Evolutionary conservation across 2,113 vertebrate species (phyloP).

Genomic region (Ptychochromis oligacanthus): DNA sequence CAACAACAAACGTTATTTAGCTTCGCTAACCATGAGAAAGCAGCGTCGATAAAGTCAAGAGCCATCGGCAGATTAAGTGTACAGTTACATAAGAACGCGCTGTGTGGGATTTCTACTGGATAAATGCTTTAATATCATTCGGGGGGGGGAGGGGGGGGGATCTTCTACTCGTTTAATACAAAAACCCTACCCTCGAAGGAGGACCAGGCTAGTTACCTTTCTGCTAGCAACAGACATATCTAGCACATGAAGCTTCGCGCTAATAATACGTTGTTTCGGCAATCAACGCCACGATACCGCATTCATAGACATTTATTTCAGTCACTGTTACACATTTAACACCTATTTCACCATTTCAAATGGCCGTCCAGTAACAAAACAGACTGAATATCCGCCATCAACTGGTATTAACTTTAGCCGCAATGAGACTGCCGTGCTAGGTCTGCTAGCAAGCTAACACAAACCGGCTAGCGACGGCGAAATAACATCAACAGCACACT

Average conservation of each 20-base stretch:
- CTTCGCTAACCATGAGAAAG: background rate
- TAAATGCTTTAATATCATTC: background rate
- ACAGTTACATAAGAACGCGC: background rate
- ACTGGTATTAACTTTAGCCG: background rate
- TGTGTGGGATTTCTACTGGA: background rate
- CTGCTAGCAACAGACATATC: constrained; percentile 7
- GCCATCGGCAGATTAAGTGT: too few relatives aligned
- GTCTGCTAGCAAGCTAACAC: constrained; percentile 28
- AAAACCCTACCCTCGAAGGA: background rate
- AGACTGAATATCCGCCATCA: background rate
- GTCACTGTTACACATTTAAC: accelerated
- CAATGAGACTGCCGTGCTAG: background rate
- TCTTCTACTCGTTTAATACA: background rate
- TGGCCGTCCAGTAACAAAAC: background rate
- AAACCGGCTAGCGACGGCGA: constrained; percentile 41
- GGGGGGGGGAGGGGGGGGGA: accelerated
- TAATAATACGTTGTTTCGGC: background rate
- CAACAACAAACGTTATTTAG: background rate
- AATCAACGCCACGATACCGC: too few relatives aligned
- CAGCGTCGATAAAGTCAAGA: background rate
- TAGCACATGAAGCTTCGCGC: background rate
- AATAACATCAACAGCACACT: background rate
- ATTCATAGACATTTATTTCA: background rate
- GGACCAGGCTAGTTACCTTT: background rate
- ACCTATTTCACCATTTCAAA: background rate